These are phyloP conservation scores for Metacarcinus magister DNA, from an alignment of 2,888 invertebrate species.

Conservation along the genomic window DNA sequence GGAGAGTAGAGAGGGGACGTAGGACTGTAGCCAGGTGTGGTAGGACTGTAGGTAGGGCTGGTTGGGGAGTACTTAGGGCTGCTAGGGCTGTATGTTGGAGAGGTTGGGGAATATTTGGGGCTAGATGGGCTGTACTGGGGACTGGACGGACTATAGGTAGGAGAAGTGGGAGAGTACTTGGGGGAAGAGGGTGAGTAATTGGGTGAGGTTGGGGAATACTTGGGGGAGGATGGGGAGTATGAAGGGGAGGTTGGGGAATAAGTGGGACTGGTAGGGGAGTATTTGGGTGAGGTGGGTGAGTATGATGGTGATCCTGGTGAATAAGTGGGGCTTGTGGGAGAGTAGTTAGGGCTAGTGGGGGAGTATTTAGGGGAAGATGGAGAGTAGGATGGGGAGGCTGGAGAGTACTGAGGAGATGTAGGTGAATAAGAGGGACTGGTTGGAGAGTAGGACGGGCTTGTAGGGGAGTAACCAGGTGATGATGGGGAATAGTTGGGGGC, in stretches of 20 bases:
- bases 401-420: conserved; percentile 89
- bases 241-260: conserved; percentile 86
- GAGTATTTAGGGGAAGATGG: conserved; percentile 88
- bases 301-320: conserved; percentile 88
- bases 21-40: conserved; percentile 85
- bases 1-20: conserved; percentile 83
- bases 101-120: conserved; percentile 88
- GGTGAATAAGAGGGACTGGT: conserved; percentile 91
- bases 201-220: conserved; percentile 93
- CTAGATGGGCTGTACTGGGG: conserved; percentile 89
- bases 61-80: conserved; percentile 85
- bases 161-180: conserved; percentile 84
- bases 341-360: conserved; percentile 87
- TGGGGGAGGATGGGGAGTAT: conserved; percentile 89
- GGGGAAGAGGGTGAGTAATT: conserved; percentile 85
- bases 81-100: conserved; percentile 87
- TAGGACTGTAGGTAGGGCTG: conserved; percentile 85
- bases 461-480: conserved; percentile 89
- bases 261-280: conserved; percentile 85
- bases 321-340: conserved; percentile 93
- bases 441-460: conserved; percentile 89
- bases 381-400: conserved; percentile 92
- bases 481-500: conserved; percentile 89
- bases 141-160: conserved; percentile 88
- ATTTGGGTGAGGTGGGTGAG: conserved; percentile 86